Conservation (phyloP, 2,888 invertebrate species). For the Phengaris arion region DNA sequence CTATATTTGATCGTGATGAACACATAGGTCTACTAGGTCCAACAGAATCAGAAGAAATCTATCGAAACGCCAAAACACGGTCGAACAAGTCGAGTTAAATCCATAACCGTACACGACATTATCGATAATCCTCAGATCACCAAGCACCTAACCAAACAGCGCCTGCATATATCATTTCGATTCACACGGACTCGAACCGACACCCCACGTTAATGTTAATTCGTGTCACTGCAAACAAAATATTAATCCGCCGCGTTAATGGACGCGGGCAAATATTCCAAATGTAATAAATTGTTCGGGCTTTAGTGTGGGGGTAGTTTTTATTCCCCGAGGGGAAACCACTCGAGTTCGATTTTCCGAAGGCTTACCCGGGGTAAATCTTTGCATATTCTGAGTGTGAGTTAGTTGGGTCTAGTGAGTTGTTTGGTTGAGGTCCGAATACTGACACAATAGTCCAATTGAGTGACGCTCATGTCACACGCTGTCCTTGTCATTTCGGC, state of each 20-base stretch:
- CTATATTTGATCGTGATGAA: no score
- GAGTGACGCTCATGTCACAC: no score
- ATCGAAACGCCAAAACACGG: background rate
- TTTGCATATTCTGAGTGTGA: slow-evolving; percentile 39
- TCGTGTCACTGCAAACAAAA: slow-evolving; percentile 77
- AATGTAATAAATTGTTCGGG: slow-evolving; percentile 67
- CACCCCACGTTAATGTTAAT: slow-evolving; percentile 76
- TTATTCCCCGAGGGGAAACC: slow-evolving; percentile 67
- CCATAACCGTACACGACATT: slow-evolving; percentile 16
- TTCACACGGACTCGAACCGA: slow-evolving; percentile 74
- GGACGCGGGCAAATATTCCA: slow-evolving; percentile 68
- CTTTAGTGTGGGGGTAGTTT: slow-evolving; percentile 47
- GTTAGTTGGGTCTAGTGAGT: slow-evolving; percentile 8
- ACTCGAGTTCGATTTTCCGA: slow-evolving; percentile 49
- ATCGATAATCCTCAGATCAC: slow-evolving; percentile 17
- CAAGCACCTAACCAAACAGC: slow-evolving; percentile 53
- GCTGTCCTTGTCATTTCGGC: no score
- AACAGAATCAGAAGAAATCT: background rate
- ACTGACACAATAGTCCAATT: no score
- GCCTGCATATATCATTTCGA: slow-evolving; percentile 41
- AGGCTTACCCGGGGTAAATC: slow-evolving; percentile 49
- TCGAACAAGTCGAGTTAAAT: slow-evolving; percentile 11
- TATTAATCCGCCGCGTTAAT: slow-evolving; percentile 78
- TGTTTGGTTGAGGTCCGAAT: background rate
- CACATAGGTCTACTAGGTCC: no score